Base-by-base conservation (phyloP, 1,140 invertebrate species). In the Brachionus plicatilis region DNA sequence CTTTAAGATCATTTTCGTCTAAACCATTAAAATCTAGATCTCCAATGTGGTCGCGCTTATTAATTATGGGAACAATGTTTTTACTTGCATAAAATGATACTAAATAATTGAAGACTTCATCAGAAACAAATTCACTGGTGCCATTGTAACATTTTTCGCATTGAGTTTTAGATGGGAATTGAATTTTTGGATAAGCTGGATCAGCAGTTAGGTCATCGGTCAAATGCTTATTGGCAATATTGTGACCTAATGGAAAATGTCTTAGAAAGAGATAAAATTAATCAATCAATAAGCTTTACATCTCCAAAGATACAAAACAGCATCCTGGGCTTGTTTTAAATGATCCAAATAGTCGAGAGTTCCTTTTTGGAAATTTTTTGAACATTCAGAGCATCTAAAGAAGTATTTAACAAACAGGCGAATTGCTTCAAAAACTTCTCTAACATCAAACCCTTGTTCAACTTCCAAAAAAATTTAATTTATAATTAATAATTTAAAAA, bases 341-440 rank as follows among this genome's bases (percentile, higher is more conserved):
- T 93, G 91, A 85, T 92, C 91, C 79, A 94, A 91, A 86, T 93
- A 91, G 75, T 93, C 92, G 86, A 90, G 88, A 29, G 91, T 87
- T 94, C 89, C 88, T 87, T 88, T 88, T 84, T 93, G 89, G 87
- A 99, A 99, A 91, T 99, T 95, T 68, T 88, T 88, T 3, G 93
- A 91, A 88, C 97, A 99, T 85, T 96, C 94, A 41, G 92, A 91
- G 89, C 97, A 99, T 4, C 96, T 94, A 90, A 99, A 98, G 90
- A 97, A 99, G 89, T 95, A 87, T 87, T 94, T 94, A 41, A 99
- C 92, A 87, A 97, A 99, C 7, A 93, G 94, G 87, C 94, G 91
- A 91, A 99, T 95, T 0, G 93, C 93, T 85, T 91, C 89, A 1
- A 98, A 89, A 11, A 97, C 93, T 87, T 90, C 89, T n/a, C 85